Evolutionary conservation across 2,888 invertebrate species (phyloP).

Genomic region (Ellobium chinense): DNA sequence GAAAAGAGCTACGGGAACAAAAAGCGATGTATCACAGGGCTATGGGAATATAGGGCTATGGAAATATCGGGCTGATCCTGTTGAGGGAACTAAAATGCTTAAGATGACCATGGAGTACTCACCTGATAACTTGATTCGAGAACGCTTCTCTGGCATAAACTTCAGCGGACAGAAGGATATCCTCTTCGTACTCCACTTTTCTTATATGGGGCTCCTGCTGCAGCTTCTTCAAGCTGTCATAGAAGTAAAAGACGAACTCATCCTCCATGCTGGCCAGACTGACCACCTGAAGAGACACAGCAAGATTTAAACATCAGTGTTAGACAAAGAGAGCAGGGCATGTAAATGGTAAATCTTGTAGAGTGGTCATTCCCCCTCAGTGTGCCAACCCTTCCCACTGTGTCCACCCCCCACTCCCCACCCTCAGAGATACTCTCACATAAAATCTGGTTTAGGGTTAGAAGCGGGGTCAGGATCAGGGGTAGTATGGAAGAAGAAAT

Average conservation of each 20-base stretch:
- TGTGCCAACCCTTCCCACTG: too few relatives aligned
- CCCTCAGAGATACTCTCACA: too few relatives aligned
- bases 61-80: too few relatives aligned
- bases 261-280: constrained; percentile 42
- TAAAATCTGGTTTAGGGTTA: too few relatives aligned
- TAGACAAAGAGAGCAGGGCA: background rate
- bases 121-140: constrained; percentile 36
- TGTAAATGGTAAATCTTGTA: background rate
- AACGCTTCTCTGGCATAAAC: constrained; percentile 38
- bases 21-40: too few relatives aligned
- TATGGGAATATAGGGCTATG: too few relatives aligned
- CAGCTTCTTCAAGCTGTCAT: constrained; percentile 41
- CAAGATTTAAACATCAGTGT: background rate
- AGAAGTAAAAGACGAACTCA: constrained; percentile 44
- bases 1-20: too few relatives aligned
- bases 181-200: constrained; percentile 44
- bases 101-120: too few relatives aligned
- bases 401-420: too few relatives aligned
- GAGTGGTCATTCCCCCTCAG: background rate
- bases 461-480: too few relatives aligned
- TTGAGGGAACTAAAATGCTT: too few relatives aligned
- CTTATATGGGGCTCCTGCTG: constrained; percentile 40
- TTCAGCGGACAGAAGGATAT: constrained; percentile 40
- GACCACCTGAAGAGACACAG: constrained; percentile 29
- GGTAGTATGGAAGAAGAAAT: too few relatives aligned